A percentile compares a stretch with the other conserved stretches of the same genome.
Conservation (phyloP, 2,888 invertebrate species). For the Chrysolina haemoptera region DNA sequence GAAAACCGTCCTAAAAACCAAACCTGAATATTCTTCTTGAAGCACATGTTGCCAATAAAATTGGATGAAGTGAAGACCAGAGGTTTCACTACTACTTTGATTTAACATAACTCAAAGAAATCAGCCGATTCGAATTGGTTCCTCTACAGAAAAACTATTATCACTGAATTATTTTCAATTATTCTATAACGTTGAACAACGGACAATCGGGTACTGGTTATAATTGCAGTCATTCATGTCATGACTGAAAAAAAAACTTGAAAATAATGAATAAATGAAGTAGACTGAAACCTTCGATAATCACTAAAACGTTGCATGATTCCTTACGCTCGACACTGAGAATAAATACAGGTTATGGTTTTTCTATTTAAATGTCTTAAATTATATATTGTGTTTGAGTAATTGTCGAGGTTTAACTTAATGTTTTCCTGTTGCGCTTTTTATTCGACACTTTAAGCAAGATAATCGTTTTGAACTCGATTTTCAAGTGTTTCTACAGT, state of each 20-base stretch:
- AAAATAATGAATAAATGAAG: neutral
- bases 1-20: too few species aligned
- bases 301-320: neutral
- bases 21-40: too few species aligned
- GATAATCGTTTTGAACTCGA: slow-evolving; percentile 23
- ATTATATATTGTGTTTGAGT: neutral
- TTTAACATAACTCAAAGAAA: too few species aligned
- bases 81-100: too few species aligned
- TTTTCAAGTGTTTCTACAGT: neutral
- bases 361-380: neutral
- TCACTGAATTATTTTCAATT: neutral
- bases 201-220: neutral
- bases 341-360: neutral
- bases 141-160: too few species aligned
- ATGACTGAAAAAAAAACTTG: neutral
- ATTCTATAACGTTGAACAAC: neutral
- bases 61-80: too few species aligned
- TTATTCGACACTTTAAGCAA: slow-evolving; percentile 22
- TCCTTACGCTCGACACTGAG: neutral
- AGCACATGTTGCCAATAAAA: too few species aligned
- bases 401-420: neutral
- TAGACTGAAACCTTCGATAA: neutral
- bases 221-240: neutral
- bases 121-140: too few species aligned
- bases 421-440: slow-evolving; percentile 14